Percentiles rank a stretch among this genome's conserved stretches.
Evolutionary conservation across 2,113 vertebrate species (phyloP).

Genomic region (Entosphenus tridentatus): DNA sequence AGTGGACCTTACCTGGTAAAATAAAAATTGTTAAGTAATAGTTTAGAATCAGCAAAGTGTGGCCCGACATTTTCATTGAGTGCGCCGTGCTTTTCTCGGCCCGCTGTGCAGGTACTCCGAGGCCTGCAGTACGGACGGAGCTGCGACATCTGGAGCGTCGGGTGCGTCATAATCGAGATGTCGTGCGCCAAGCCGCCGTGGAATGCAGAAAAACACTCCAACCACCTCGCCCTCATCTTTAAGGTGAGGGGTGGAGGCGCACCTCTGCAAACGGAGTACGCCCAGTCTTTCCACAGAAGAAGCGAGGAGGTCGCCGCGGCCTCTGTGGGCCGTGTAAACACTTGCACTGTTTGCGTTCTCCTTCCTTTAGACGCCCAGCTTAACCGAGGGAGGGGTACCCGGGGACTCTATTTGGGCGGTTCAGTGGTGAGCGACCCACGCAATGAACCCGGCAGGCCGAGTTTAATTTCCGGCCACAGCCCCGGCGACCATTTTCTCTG

Average conservation of each 20-base stretch:
- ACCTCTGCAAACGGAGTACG: no score
- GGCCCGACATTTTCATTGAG: no score
- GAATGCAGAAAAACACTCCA: constrained; percentile 72
- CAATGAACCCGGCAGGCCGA: no score
- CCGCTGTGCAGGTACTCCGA: constrained; percentile 33
- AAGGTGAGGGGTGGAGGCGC: constrained; percentile 27
- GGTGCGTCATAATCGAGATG: constrained; percentile 70
- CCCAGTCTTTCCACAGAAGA: no score
- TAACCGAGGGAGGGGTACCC: background rate
- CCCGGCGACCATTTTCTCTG: no score
- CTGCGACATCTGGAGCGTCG: constrained; percentile 74
- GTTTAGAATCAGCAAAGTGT: no score
- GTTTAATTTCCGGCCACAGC: no score
- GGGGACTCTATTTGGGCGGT: no score
- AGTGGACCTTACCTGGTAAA: no score
- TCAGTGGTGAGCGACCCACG: no score
- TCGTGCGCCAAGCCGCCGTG: constrained; percentile 66
- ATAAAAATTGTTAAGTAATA: no score
- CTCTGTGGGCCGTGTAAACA: background rate
- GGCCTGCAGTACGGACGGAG: constrained; percentile 65
- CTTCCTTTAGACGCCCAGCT: background rate
- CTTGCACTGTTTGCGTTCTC: background rate
- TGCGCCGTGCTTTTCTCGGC: background rate
- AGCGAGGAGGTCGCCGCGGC: no score
- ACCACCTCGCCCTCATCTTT: constrained; percentile 67